Evolutionary conservation across 2,113 vertebrate genomes (phyloP).

Genomic region (Corythornis vintsioides): DNA sequence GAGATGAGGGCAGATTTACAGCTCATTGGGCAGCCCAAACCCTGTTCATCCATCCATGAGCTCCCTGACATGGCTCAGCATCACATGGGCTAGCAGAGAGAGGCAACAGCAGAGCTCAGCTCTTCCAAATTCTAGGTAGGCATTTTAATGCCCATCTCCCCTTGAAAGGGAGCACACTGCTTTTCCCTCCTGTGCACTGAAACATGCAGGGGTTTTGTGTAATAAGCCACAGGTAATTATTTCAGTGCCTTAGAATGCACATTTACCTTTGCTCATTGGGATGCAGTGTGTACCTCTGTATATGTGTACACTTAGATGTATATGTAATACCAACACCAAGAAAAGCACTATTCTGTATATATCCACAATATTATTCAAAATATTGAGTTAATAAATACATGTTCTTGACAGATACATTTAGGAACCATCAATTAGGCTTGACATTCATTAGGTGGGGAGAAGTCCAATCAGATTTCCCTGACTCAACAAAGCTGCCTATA

Average conservation of each 20-base stretch:
- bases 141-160: neutral
- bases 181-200: neutral
- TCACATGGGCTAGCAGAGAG: neutral
- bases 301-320: neutral
- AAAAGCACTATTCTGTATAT: neutral
- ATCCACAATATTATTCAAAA: slow-evolving; percentile 72
- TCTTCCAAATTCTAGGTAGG: neutral
- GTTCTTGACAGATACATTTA: slow-evolving; percentile 68
- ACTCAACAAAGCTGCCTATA: slow-evolving; percentile 73
- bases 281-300: neutral
- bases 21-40: neutral
- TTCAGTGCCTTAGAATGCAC: neutral
- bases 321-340: neutral
- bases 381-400: slow-evolving; percentile 74
- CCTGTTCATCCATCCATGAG: neutral
- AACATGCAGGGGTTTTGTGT: neutral
- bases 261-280: neutral
- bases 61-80: neutral
- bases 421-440: slow-evolving; percentile 76
- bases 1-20: neutral
- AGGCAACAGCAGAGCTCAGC: neutral
- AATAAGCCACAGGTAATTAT: neutral
- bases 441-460: slow-evolving; percentile 73
- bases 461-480: slow-evolving; percentile 76
- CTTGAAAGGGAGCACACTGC: neutral